These are phyloP conservation scores for Chaetorhynchus papuensis DNA, from an alignment of 2,113 vertebrate species.

Conservation along the genomic window DNA sequence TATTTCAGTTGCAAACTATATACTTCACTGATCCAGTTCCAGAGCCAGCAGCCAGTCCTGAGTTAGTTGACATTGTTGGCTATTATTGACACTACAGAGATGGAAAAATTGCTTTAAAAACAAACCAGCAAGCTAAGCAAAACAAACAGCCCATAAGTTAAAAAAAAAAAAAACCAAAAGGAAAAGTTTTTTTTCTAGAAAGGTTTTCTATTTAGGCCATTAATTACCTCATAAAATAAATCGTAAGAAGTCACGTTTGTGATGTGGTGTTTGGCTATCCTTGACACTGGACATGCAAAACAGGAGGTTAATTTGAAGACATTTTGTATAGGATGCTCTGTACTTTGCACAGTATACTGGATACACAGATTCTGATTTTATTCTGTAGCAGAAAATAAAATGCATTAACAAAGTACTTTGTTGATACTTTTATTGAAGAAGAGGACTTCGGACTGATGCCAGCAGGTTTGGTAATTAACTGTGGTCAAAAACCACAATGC, in stretches of 20 bases:
- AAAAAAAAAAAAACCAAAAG: background rate
- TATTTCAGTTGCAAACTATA: background rate
- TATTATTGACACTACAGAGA: background rate
- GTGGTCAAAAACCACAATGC: constrained; percentile 1
- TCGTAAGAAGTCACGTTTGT: background rate
- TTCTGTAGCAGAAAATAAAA: constrained; percentile 12
- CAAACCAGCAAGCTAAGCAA: background rate
- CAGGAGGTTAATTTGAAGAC: constrained; percentile 45
- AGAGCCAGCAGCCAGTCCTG: background rate
- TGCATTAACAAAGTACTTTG: background rate
- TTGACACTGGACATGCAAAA: background rate
- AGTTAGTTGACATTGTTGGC: background rate
- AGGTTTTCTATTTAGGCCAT: background rate
- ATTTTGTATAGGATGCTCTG: constrained; percentile 1
- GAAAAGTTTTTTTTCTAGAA: background rate
- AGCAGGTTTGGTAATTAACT: constrained; percentile 8
- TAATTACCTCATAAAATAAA: background rate
- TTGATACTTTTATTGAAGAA: constrained; percentile 30
- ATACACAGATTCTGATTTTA: background rate
- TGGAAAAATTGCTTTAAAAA: background rate
- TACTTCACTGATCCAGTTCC: background rate
- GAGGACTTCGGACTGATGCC: background rate
- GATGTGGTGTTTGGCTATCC: background rate
- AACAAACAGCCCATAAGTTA: background rate
- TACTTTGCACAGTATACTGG: background rate